Conservation (phyloP, 2,113 vertebrate species). For the Ailurus styani region DNA sequence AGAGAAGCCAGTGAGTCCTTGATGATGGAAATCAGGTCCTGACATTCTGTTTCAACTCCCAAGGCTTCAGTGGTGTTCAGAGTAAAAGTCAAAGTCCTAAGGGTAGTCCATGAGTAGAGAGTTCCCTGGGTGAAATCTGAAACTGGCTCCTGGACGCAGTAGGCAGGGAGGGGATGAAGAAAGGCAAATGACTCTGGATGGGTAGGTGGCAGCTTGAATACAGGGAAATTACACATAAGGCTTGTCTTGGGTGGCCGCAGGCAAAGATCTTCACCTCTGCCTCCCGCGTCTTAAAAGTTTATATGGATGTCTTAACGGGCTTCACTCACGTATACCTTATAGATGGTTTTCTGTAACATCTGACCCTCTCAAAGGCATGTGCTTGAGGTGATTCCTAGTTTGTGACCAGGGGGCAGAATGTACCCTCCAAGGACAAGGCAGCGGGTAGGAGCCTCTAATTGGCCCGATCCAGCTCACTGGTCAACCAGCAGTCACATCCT, state of each 20-base stretch:
- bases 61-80: neutral
- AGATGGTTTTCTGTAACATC: neutral
- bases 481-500: neutral
- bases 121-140: neutral
- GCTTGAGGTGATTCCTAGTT: neutral
- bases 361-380: neutral
- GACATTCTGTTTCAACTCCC: no score
- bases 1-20: neutral
- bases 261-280: neutral
- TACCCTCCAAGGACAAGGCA: neutral
- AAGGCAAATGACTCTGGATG: neutral
- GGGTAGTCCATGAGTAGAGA: fast-evolving
- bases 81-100: neutral
- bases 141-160: no score
- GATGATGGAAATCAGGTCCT: neutral
- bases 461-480: neutral
- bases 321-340: neutral
- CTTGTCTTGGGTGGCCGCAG: neutral
- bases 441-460: neutral
- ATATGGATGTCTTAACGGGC: neutral
- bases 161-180: neutral
- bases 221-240: neutral
- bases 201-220: neutral
- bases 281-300: neutral
- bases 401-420: neutral